Evolutionary conservation across 2,888 invertebrate genomes (phyloP), one percentile per base, ranked within the genome.

Genomic region (Argyra leucocephala): DNA sequence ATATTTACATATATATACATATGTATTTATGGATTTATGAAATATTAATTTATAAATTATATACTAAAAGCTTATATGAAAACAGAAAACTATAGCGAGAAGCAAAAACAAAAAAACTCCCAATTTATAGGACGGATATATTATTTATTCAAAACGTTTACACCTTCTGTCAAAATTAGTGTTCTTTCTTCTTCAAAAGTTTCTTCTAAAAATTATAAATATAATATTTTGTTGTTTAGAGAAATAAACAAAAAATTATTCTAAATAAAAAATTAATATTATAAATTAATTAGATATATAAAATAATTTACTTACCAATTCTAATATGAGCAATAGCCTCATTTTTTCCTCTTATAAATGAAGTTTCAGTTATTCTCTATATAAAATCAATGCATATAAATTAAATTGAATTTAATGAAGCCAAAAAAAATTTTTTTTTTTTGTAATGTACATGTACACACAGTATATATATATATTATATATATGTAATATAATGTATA

Each of bases 141-240:
- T 63, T 67, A 58, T 67, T 65, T 67, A 62, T 57, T 63, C 57
- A 57, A 62, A 61, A 66, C 63, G 63, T 66, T 64, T 64, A 76
- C 77, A 78, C 78, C 78, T 78, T 79, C 78, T 69, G 76, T 73
- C 71, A 78, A 76, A 69, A 76, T 74, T 70, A 78, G 74, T 65
- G 78, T 78, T 70, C 76, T 75, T 72, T 78, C 79, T 74, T 78
- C 78, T 69, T 78, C 72, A 71, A 76, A 75, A 69, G 78, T 78
- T 75, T 79, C 77, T 75, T 76, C 78, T 78, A 70, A 64, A 67
- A 69, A 66, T 62, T 64, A 48, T 48, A 48, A 48, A 48, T 48
- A 48, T 18, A 68, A 70, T 70, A n/a, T n/a, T 69, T 69, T 69
- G 3, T 22, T 22, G 58, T 22, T 58, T 58, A 58, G 15, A 58